These are phyloP conservation scores for Xyrichtys novacula DNA, from an alignment of 2,797 vertebrate species.

Conservation along the genomic window DNA sequence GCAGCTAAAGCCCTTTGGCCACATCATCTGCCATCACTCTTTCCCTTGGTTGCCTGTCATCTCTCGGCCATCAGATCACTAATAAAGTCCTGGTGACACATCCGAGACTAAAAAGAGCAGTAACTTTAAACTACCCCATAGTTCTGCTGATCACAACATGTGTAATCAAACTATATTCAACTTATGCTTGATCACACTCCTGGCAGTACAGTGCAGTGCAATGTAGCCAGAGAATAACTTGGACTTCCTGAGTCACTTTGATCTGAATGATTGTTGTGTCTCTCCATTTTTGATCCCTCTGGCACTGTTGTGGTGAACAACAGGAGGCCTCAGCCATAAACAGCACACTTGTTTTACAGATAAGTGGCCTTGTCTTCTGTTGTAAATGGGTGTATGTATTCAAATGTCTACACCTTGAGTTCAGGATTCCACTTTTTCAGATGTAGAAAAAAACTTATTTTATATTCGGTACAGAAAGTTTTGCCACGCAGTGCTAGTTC, in stretches of 20 bases:
- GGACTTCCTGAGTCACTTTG: no score
- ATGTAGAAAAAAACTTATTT: neutral
- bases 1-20: neutral
- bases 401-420: no score
- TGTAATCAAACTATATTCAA: neutral
- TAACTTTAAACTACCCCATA: neutral
- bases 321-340: no score
- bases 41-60: neutral
- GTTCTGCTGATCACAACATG: neutral
- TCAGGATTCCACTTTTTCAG: neutral
- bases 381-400: no score
- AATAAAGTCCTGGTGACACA: neutral
- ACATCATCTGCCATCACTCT: neutral
- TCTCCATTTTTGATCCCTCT: no score
- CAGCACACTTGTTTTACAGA: no score
- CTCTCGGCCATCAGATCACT: neutral
- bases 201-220: no score
- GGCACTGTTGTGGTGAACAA: no score
- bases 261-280: no score
- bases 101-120: neutral
- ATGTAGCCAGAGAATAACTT: no score
- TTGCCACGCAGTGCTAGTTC: neutral
- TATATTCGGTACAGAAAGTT: neutral
- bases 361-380: no score
- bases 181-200: no score